Evolutionary conservation across 2,113 vertebrate species (phyloP), one percentile per base, ranked within the genome.

Genomic region (Ploceus nigricollis): DNA sequence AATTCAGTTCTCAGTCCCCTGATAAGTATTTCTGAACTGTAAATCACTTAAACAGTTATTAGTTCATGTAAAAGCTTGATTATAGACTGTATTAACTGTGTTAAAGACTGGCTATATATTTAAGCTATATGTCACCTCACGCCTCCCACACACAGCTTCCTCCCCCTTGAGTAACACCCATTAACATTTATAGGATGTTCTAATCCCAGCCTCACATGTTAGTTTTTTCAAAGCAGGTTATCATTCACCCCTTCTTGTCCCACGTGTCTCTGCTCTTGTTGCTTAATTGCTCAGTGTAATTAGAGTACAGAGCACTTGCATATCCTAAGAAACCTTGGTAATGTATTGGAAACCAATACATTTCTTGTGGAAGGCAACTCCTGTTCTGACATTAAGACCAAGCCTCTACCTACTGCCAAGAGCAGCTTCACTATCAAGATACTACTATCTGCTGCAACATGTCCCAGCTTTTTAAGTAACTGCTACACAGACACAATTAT

Each of bases 101-200:
- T 86, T 85, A 82, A 85, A 93, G 71, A 24, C 61, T 82, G 80
- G 69, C 64, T 96, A 79, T 90, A 95, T 95, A 94, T 92, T 93
- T 73, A 90, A 96, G 68, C 60, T 90, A 15, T 48, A 88, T 95
- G 92, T 93, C 88, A 94, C 88, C 90, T 94, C 85, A 70, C 0
- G 0, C 75, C 56, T 93, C 88, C 88, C 76, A 83, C 86, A 84
- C 42, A 81, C 39, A 84, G 63, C 48, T 68, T 90, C 44, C 60
- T 88, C 72, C 82, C n/a, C 45, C 76, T 78, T 48, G 69, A 93
- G 82, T 70, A 90, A 95, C 76, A 90, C 48, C 82, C 86, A 93
- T 90, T 96, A 95, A 93, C 90, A 89, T 96, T 96, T 90, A 93
- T 75, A 94, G 90, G 57, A 89, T 92, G 80, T 87, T 90, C 88